Evolutionary conservation across 2,888 invertebrate genomes (phyloP).

Genomic region (Cryptophagus acutangulus): DNA sequence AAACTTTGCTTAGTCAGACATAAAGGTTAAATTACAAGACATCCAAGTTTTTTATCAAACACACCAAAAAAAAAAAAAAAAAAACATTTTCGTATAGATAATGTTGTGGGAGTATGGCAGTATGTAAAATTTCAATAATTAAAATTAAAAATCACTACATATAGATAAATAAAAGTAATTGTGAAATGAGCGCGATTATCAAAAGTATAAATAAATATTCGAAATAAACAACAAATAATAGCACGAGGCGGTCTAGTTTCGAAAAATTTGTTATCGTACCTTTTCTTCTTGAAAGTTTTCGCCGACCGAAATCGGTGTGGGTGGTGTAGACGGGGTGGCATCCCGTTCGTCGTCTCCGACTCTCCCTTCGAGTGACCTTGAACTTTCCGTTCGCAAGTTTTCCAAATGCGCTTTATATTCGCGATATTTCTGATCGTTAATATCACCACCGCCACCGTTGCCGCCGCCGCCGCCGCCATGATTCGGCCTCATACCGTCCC

Average conservation of each 20-base stretch:
- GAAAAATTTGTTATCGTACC: no score
- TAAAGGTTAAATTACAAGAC: background rate
- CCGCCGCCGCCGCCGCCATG: no score
- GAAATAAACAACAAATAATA: no score
- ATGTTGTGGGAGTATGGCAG: constrained; percentile 2
- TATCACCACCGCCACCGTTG: constrained; percentile 28
- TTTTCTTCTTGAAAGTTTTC: constrained; percentile 49
- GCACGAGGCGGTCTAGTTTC: no score
- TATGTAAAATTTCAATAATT: no score
- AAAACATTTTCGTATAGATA: background rate
- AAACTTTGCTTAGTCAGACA: background rate
- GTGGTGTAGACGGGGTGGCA: constrained; percentile 47
- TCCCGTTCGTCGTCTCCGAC: constrained; percentile 37
- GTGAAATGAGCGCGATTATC: no score
- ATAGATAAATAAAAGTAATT: no score
- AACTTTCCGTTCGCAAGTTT: constrained; percentile 41
- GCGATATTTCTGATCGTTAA: constrained; percentile 45
- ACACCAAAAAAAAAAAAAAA: background rate
- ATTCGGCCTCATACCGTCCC: constrained; percentile 29
- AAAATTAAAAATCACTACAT: no score
- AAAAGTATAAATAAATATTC: no score
- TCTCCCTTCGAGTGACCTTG: constrained; percentile 37
- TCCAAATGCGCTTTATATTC: constrained; percentile 48
- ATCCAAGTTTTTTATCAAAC: no score
- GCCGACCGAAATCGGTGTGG: constrained; percentile 48